Percentiles rank a stretch among this genome's conserved stretches.
phyloP scores from a whole-genome alignment of 2,797 vertebrate species.

The Balearica regulorum region DNA sequence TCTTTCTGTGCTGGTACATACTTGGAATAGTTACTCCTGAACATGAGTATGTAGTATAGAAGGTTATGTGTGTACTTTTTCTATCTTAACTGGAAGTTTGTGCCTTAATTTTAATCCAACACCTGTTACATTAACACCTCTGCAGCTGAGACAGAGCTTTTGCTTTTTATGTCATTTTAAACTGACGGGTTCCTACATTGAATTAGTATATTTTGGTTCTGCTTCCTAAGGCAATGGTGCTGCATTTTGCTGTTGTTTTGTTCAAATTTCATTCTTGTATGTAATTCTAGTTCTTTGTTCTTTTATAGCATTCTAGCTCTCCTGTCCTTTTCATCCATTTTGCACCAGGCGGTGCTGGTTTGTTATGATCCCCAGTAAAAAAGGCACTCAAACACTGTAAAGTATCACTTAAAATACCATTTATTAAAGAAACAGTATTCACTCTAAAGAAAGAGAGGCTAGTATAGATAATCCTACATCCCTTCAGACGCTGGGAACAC shows the following conservation, averaged over 20 bases:
- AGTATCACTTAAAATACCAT: neutral
- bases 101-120: neutral
- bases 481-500: neutral
- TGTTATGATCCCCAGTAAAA: neutral
- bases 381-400: neutral
- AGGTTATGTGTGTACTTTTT: neutral
- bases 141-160: neutral
- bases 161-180: neutral
- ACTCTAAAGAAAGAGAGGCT: neutral
- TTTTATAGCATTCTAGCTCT: neutral
- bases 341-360: neutral
- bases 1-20: neutral
- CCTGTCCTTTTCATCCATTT: neutral
- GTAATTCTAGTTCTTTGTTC: neutral
- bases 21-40: neutral
- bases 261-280: neutral
- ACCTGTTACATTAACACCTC: neutral
- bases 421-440: neutral
- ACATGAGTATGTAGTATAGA: neutral
- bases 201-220: neutral
- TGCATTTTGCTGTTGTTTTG: neutral
- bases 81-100: neutral
- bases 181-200: neutral
- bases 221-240: neutral
- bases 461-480: neutral